Conservation (phyloP, 2,113 vertebrate genomes). For the Cavia aperea region DNA sequence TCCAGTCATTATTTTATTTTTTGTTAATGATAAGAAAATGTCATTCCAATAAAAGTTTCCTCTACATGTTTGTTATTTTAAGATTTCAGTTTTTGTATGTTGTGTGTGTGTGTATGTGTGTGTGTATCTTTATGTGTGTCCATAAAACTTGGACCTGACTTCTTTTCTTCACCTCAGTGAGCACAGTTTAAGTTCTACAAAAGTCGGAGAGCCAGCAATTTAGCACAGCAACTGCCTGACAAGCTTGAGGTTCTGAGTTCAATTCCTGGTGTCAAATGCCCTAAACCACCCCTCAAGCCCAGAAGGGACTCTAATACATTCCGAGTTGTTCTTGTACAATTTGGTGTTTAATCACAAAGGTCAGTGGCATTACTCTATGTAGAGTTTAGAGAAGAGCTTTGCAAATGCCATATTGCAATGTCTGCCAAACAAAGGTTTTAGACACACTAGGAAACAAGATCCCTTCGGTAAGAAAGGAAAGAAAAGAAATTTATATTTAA, state of each 20-base stretch:
- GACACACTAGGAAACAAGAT: not conserved
- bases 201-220: not conserved
- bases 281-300: too few species aligned
- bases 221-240: too few species aligned
- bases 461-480: not conserved
- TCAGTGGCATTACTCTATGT: not conserved
- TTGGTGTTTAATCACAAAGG: constrained; percentile 46
- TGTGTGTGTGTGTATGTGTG: not conserved
- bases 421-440: constrained; percentile 37
- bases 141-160: not conserved
- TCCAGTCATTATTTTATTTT: not conserved
- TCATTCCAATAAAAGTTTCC: not conserved
- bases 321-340: not conserved
- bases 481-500: not conserved
- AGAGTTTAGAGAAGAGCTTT: constrained; percentile 36
- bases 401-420: constrained; percentile 47
- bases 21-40: not conserved
- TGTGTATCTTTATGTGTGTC: not conserved
- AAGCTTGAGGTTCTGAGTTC: too few species aligned
- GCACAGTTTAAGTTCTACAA: not conserved
- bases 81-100: not conserved
- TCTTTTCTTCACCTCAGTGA: not conserved
- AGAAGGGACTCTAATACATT: not conserved
- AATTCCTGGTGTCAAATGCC: too few species aligned
- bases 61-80: not conserved